These are phyloP conservation scores for Enteromius mattozi DNA, from an alignment of 2,797 vertebrate species.

Conservation along the genomic window DNA sequence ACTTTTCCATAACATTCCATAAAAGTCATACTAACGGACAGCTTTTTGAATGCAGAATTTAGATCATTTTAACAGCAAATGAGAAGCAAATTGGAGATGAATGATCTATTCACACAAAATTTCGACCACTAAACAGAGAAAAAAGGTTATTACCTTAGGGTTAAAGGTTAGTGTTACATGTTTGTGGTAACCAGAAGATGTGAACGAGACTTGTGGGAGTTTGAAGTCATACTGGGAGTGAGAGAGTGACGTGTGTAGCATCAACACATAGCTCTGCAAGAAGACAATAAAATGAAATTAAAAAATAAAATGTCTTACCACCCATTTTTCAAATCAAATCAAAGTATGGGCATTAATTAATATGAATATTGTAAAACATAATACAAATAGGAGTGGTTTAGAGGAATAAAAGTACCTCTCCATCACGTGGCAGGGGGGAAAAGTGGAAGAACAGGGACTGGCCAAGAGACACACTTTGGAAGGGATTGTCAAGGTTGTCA, in stretches of 20 bases:
- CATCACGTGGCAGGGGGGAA: slow-evolving; percentile 90
- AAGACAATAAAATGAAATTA: slow-evolving; percentile 5
- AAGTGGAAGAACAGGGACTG: slow-evolving; percentile 98
- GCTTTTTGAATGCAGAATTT: neutral
- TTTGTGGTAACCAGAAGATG: slow-evolving; percentile 91
- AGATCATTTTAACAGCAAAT: neutral
- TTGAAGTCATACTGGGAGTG: slow-evolving; percentile 94
- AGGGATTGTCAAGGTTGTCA: slow-evolving; percentile 95
- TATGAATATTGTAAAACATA: neutral
- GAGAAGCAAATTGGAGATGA: neutral
- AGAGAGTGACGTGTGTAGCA: slow-evolving; percentile 90
- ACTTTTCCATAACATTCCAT: neutral
- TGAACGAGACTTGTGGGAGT: slow-evolving; percentile 92
- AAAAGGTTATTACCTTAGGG: slow-evolving; percentile 83
- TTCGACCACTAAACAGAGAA: too few relatives aligned
- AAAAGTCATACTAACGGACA: neutral
- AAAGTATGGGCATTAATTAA: neutral
- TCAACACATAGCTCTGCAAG: slow-evolving; percentile 89
- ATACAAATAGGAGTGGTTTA: neutral
- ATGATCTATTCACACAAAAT: neutral
- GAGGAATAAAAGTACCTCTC: slow-evolving; percentile 79
- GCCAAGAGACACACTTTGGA: slow-evolving; percentile 92
- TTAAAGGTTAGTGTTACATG: slow-evolving; percentile 92
- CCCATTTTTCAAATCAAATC: neutral
- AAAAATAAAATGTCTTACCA: neutral